These are phyloP conservation scores for Pogonomyrmex californicus DNA, from an alignment of 1,140 invertebrate species.

Conservation along the genomic window DNA sequence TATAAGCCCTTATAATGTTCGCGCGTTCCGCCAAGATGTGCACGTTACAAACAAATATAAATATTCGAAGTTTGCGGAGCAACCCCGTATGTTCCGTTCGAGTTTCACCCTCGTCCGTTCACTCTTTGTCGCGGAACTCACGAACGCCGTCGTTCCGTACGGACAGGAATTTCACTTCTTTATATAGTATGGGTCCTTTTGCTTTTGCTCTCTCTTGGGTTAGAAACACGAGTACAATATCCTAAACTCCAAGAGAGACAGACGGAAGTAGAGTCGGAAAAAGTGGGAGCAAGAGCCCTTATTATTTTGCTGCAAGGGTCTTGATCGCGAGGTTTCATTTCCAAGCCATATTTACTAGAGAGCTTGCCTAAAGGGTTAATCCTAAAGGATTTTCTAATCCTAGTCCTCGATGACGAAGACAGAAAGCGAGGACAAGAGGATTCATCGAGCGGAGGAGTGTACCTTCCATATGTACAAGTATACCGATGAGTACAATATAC, in stretches of 20 bases:
- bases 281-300: not conserved
- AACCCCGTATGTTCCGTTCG: conserved; percentile 23
- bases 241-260: conserved; percentile 11
- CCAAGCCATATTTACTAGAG: conserved; percentile 15
- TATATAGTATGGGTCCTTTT: conserved; percentile 22
- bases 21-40: conserved; percentile 66
- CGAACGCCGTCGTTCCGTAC: conserved; percentile 58
- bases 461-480: conserved; percentile 57
- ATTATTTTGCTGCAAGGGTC: not conserved
- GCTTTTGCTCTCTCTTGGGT: not conserved
- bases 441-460: conserved; percentile 41
- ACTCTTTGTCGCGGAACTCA: conserved; percentile 53
- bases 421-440: conserved; percentile 55
- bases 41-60: conserved; percentile 61
- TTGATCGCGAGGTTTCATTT: conserved; percentile 36
- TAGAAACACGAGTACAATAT: conserved; percentile 29
- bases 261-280: conserved; percentile 9
- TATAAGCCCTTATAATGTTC: conserved; percentile 70
- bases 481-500: conserved; percentile 50
- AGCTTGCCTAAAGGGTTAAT: conserved; percentile 30
- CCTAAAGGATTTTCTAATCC: conserved; percentile 40
- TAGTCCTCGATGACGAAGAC: conserved; percentile 43
- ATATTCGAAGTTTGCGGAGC: conserved; percentile 28
- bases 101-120: not conserved
- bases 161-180: conserved; percentile 25